Evolutionary conservation across 1,140 invertebrate genomes (phyloP), one percentile per base, ranked within the genome.

Genomic region (Octopus bimaculoides): DNA sequence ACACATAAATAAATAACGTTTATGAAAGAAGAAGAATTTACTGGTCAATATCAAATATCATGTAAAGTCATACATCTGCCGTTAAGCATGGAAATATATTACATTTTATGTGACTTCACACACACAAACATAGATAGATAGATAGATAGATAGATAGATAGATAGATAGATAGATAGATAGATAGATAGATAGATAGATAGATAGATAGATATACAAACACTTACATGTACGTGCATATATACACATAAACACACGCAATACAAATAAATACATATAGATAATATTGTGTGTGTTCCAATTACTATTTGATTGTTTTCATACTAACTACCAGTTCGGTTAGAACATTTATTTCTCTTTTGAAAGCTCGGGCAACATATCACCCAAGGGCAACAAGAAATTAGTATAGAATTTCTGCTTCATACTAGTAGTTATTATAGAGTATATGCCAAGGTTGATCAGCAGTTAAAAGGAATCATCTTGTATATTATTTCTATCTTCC

Each of bases 121-220:
- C 12, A 69, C 66, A 14, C 66, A 20, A 9, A 75, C 73, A 52
- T 52, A 3, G 10, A 75, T 75, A 26, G 56, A 61, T 61, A 61
- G 56, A 61, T 61, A 61, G 56, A 61, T 61, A 61, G 56, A 61
- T 61, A 61, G 56, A 61, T 61, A 61, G 56, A 61, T 61, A 61
- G 56, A 61, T 61, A 61, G 56, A 61, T 61, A 61, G 56, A 61
- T 61, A 61, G 56, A 61, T 61, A 61, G 56, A 61, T 61, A 61
- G 56, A 61, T 61, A 61, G 56, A 61, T 61, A 61, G 56, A 61
- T 61, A 3, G 56, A 61, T 61, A 61, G 56, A 61, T 61, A 61
- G 56, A 61, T 61, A 61, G 56, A 61, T 61, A 61, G 56, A 61
- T 61, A 61, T 9, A 61, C 17, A 61, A 17, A 61, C 17, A 61